Evolutionary conservation across 2,888 invertebrate species (phyloP), one percentile per base, ranked within the genome.

Genomic region (Amphimallon solstitiale): DNA sequence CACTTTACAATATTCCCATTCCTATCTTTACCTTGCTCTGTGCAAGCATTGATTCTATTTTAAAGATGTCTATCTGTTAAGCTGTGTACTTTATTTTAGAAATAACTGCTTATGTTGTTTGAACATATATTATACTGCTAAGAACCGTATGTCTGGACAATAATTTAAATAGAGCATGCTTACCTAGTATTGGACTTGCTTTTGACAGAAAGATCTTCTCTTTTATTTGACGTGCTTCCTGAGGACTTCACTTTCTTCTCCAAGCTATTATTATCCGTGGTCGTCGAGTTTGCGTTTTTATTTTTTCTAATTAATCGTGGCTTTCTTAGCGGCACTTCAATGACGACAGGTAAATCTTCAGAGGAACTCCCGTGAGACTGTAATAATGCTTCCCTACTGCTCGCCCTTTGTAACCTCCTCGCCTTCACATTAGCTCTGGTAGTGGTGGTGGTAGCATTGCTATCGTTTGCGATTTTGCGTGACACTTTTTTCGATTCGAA

Each of bases 311-410:
- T 74, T 67, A 80, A 68, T 52, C 82, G 74, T n/a, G 81, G 82
- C 68, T 82, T 83, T 29, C 82, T 72, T 1, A 76, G 65, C 7
- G 79, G 79, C 21, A 74, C 73, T 63, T 80, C 81, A 12, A 75
- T 70, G 66, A 75, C 78, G 4, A 76, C 74, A 1, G 81, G 77
- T 19, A 85, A 72, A 75, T 85, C 85, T 74, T 86, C 86, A 0
- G 85, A 85, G 12, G 85, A 85, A 71, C 85, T 85, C 12, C 83
- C 84, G 69, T 83, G 83, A 1, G 82, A 81, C 68, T 83, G 83
- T 14, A 84, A 75, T 35, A 83, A 73, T 46, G 83, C 83, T 71
- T 86, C 85, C 68, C 85, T 78, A 70, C 85, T 85, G 67, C 82
- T 84, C 5, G 85, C 85, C 60, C 85, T 77, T 70, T 85, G 85